Base-by-base conservation (phyloP, 2,888 invertebrate species). In the Drosophila buzzatii region DNA sequence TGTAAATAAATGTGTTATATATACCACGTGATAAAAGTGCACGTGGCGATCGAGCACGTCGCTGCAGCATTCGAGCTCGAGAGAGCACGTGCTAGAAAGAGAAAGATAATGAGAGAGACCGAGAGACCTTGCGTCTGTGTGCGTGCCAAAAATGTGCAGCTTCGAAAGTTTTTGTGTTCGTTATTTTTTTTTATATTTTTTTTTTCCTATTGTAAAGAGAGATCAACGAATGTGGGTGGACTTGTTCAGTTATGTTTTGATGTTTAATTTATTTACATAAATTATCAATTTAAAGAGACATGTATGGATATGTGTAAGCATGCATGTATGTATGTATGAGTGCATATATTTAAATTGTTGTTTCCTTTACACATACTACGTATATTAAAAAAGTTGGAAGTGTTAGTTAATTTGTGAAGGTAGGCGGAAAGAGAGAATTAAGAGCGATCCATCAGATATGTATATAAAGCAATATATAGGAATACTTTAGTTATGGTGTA, bases 11-110 rank as follows among this genome's bases (percentile, higher is more conserved):
- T 58, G 39, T 51, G 33, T 39, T 37, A 20, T 41, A 35, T 33
- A 9, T 58, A 73, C 79, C 76, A 76, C 73, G 76, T 76, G 76
- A 76, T 69, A 23, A 64, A 78, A 73, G 69, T 62, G 74, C 79
- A 76, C 76, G 79, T 76, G 76, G 73, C 74, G 51, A 65, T 73
- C 62, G 49, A 59, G 63, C 57, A 64, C 61, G 58, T 45, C 20
- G 55, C 65, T 47, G 57, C 60, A 41, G 9, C 35, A 49, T 57
- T 56, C 52, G 41, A n/a, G 14, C 23, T 60, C 16, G 33, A 37
- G 18, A 10, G 14, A 35, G 23, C 10, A 41, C 37, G 53, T 12
- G 42, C 33, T 33, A 3, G 33, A 20, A 45, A 20, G 41, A 16
- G 52, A 44, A 41, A 33, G 44, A 12, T n/a, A n/a, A n/a, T n/a